A percentile compares a stretch with the other conserved stretches of the same genome.
Evolutionary conservation across 2,888 invertebrate genomes (phyloP).

Genomic region (Oithona nana): DNA sequence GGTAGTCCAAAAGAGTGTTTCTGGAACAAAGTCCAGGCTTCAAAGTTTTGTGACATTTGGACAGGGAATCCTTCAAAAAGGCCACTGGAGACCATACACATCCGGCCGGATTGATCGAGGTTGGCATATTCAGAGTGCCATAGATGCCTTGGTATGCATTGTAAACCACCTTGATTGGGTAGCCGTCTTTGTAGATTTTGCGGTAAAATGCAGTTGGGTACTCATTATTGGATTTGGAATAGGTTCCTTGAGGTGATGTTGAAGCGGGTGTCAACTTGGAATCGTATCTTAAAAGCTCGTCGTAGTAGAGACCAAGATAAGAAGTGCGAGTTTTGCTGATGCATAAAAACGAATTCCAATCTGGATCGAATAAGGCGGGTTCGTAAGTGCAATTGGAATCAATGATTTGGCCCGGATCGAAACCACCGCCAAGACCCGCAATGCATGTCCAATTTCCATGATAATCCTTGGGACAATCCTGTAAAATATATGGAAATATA

Average conservation of each 20-base stretch:
- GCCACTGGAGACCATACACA: neutral
- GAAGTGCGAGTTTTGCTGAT: neutral
- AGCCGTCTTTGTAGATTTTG: neutral
- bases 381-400: neutral
- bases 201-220: neutral
- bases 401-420: neutral
- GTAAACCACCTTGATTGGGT: neutral
- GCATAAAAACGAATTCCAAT: neutral
- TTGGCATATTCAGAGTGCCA: neutral
- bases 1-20: neutral
- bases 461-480: conserved; percentile 8
- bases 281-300: neutral
- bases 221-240: neutral
- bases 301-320: conserved; percentile 1
- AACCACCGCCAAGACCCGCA: neutral
- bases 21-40: neutral
- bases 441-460: conserved; percentile 2
- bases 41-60: neutral
- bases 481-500: neutral
- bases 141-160: neutral
- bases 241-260: neutral
- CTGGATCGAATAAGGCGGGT: neutral
- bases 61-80: neutral
- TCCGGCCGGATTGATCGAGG: too few species aligned
- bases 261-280: neutral